These are phyloP conservation scores for Pemphigus obesinymphae DNA, from an alignment of 1,140 invertebrate genomes.

Conservation along the genomic window DNA sequence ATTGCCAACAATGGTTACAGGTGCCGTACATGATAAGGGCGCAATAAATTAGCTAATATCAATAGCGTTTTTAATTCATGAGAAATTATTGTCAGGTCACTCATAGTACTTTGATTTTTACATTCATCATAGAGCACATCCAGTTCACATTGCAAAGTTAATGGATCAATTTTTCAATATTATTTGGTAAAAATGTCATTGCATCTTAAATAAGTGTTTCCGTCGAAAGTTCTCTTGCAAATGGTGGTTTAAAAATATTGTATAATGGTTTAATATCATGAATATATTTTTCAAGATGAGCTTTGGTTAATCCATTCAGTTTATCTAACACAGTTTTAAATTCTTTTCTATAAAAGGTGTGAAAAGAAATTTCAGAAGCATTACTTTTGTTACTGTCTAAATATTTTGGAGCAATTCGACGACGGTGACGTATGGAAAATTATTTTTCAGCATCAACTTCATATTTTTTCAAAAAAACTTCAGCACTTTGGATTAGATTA, in stretches of 20 bases:
- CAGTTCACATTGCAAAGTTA: neutral
- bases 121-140: neutral
- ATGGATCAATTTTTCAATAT: conserved; percentile 22
- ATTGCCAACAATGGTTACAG: neutral
- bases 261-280: conserved; percentile 14
- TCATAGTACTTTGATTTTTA: conserved; percentile 9
- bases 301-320: neutral
- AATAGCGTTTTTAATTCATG: conserved; percentile 9
- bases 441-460: neutral
- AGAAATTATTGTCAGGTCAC: conserved; percentile 7
- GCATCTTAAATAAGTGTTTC: conserved; percentile 8
- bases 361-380: neutral
- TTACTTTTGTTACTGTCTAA: neutral
- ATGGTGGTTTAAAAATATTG: conserved; percentile 9
- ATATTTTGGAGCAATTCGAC: neutral
- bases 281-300: conserved; percentile 3
- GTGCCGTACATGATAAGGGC: conserved; percentile 3
- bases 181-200: conserved; percentile 4
- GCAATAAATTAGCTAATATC: neutral
- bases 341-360: neutral
- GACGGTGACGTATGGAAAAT: conserved; percentile 3
- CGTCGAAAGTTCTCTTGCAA: neutral
- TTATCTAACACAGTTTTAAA: conserved; percentile 8
- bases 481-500: neutral
- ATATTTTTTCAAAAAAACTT: neutral